A percentile compares a stretch with the other conserved stretches of the same genome.
These are phyloP conservation scores for Cylindroiulus punctatus DNA, from an alignment of 2,888 invertebrate genomes.

Conservation along the genomic window DNA sequence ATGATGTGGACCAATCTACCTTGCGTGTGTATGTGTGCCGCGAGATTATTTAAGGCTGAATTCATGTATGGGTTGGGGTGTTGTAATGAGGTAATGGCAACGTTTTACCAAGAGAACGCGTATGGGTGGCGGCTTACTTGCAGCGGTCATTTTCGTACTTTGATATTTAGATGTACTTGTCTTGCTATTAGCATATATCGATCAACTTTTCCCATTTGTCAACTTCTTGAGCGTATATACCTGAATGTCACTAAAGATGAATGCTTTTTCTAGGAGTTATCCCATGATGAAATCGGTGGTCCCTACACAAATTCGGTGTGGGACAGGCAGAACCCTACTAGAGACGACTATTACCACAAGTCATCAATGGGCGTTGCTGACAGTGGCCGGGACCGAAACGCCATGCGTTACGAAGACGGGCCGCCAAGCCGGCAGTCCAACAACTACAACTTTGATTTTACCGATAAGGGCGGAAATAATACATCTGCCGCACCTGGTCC, in stretches of 20 bases:
- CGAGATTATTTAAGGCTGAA: too few relatives aligned
- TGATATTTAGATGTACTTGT: too few relatives aligned
- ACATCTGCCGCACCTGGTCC: background rate
- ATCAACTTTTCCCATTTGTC: background rate
- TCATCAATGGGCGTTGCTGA: background rate
- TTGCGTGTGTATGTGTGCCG: too few relatives aligned
- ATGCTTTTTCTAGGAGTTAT: background rate
- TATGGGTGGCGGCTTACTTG: too few relatives aligned
- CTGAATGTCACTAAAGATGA: background rate
- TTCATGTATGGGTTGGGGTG: too few relatives aligned
- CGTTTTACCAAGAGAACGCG: too few relatives aligned
- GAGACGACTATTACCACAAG: background rate
- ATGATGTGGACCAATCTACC: too few relatives aligned
- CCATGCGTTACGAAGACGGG: background rate
- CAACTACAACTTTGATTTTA: constrained; percentile 23
- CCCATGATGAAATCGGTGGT: background rate
- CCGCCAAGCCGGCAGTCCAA: background rate
- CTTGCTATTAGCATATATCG: too few relatives aligned
- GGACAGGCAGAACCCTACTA: background rate
- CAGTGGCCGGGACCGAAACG: background rate
- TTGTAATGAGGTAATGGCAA: too few relatives aligned
- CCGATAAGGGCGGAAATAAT: background rate
- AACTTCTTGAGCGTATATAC: background rate
- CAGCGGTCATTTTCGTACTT: too few relatives aligned
- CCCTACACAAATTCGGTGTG: background rate